Evolutionary conservation across 2,797 vertebrate species (phyloP), one percentile per base, ranked within the genome.

Genomic region (Botia kubotai): DNA sequence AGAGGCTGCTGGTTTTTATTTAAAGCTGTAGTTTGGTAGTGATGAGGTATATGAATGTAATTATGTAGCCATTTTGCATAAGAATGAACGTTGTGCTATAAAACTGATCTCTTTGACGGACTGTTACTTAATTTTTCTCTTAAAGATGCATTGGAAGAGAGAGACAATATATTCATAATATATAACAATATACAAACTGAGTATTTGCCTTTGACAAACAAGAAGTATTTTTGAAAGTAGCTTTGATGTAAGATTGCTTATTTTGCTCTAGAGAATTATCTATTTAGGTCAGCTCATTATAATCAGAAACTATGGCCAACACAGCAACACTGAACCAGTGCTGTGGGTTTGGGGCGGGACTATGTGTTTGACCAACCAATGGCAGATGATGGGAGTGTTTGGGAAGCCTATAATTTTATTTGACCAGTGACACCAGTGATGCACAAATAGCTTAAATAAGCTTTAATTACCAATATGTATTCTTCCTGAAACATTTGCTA

Each of bases 101-200:
- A 60, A 74, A 16, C 77, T 79, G 26, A 79, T 21, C 8, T 4
- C 4, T 48, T 26, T 50, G 72, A 21, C 67, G 80, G 74, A 88
- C 14, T 29, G 14, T 63, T 63, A 16, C 48, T 57, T 81, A 69
- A 80, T 46, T 72, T 85, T 83, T 86, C 62, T 21, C 26, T 71
- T 69, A 52, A 7, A 17, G 16, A 52, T 52, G 50, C 50, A 52
- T 8, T 39, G 21, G 53, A 48, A 71, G 36, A 71, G 17, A 82
- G 58, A 84, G 72, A 81, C 8, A 1, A 67, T 80, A 52, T 52
- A 52, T 52, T 5, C 7, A 39, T 7, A 39, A 39, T 39, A 39
- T 39, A 7, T 39, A 39, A 43, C 39, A 8, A 43, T 43, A 43
- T 8, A 10, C 7, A 43, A 43, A 43, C 39, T 8, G 39, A 43